Evolutionary conservation across 92 coral and sea anemone species (phyloP).

Genomic region (Isaurus tuberculatus): DNA sequence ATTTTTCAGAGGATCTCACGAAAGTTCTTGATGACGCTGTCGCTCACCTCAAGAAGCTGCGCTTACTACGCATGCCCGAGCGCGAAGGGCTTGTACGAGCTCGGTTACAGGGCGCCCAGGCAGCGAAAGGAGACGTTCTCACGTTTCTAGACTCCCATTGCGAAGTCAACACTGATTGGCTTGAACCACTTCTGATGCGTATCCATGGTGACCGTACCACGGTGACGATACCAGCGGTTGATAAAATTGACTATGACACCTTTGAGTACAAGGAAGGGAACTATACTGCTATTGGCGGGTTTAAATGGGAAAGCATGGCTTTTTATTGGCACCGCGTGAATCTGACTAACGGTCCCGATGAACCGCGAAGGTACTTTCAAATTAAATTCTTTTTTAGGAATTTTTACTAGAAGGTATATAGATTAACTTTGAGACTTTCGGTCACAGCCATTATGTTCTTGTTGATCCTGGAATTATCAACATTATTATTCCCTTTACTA

Average conservation of each 20-base stretch:
- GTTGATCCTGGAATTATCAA: too few species aligned
- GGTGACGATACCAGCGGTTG: conserved; percentile 83
- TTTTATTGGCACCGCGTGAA: conserved; percentile 77
- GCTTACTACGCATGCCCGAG: conserved; percentile 63
- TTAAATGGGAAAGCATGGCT: conserved; percentile 82
- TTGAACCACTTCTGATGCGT: conserved; percentile 78
- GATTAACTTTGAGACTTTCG: too few species aligned
- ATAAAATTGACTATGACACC: conserved; percentile 71
- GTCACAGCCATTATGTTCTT: too few species aligned
- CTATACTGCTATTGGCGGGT: conserved; percentile 80
- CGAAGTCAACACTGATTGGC: conserved; percentile 86
- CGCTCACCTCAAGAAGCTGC: conserved; percentile 71
- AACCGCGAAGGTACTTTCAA: conserved; percentile 75
- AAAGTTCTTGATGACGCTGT: conserved; percentile 70
- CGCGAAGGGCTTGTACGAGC: conserved; percentile 90
- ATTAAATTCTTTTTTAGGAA: background rate
- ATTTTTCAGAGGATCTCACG: background rate
- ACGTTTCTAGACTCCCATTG: conserved; percentile 91
- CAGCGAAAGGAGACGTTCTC: conserved; percentile 77
- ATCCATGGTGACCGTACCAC: conserved; percentile 74
- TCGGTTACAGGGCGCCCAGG: conserved; percentile 80
- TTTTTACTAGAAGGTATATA: too few species aligned
- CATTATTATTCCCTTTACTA: too few species aligned
- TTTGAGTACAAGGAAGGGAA: conserved; percentile 68
- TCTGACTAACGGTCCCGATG: conserved; percentile 62